Percentiles rank a stretch among this genome's conserved stretches.
Evolutionary conservation across 2,888 invertebrate genomes (phyloP).

Genomic region (Xestia c-nigrum): DNA sequence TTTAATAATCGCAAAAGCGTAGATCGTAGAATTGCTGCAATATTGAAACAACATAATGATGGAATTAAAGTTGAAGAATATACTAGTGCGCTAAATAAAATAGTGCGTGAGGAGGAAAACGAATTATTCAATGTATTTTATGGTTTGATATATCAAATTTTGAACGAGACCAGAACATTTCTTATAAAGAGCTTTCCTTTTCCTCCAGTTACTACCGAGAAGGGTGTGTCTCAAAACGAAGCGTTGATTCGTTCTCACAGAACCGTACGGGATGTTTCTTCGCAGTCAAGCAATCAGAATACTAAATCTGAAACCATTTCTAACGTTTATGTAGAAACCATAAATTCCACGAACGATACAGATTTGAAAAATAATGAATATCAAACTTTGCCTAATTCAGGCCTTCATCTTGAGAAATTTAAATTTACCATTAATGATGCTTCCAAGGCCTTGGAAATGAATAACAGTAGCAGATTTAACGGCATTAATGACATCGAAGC

Average conservation of each 20-base stretch:
- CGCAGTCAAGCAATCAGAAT: constrained; percentile 35
- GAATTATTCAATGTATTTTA: constrained; percentile 75
- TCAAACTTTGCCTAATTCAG: constrained; percentile 37
- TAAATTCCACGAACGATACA: constrained; percentile 57
- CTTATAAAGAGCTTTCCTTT: constrained; percentile 71
- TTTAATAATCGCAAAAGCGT: constrained; percentile 67
- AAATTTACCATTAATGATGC: constrained; percentile 22
- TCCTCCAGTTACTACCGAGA: constrained; percentile 55
- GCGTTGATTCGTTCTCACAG: constrained; percentile 72
- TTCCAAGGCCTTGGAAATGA: constrained; percentile 18
- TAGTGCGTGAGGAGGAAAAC: constrained; percentile 77
- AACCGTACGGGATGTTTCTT: constrained; percentile 73
- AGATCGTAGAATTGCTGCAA: constrained; percentile 74
- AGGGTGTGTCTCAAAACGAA: constrained; percentile 48
- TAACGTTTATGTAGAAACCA: constrained; percentile 42
- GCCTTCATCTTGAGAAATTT: constrained; percentile 19
- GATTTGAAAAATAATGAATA: constrained; percentile 62
- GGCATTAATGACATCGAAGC: constrained; percentile 28
- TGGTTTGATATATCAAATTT: constrained; percentile 73
- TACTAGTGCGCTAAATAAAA: constrained; percentile 73
- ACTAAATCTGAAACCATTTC: constrained; percentile 36
- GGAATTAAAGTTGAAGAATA: constrained; percentile 80
- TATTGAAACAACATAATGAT: constrained; percentile 83
- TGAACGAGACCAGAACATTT: constrained; percentile 77
- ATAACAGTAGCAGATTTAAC: constrained; percentile 10